Evolutionary conservation across 2,113 vertebrate species (phyloP).

Genomic region (Actenoides lindsayi): DNA sequence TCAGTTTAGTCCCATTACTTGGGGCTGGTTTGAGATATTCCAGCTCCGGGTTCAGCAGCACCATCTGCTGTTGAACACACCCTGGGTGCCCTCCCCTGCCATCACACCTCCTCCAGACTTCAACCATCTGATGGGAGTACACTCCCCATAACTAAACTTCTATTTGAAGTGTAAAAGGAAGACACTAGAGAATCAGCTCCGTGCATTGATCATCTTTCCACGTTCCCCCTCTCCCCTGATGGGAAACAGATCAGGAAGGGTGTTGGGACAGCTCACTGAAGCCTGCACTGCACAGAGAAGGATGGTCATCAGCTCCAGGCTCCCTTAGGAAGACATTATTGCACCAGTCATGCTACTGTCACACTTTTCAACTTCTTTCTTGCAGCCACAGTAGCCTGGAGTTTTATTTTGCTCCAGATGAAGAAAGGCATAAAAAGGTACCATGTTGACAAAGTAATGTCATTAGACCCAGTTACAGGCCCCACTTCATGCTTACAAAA

Average conservation of each 20-base stretch:
- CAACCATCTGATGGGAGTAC: not conserved
- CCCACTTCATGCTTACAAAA: slow-evolving; percentile 17
- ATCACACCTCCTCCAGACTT: not conserved
- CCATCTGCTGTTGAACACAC: not conserved
- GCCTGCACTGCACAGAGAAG: not conserved
- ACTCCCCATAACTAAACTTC: not conserved
- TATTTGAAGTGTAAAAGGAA: not conserved
- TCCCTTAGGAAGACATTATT: not conserved
- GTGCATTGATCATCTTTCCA: not conserved
- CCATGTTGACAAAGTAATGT: not conserved
- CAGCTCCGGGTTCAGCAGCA: not conserved
- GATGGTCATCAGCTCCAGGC: not conserved
- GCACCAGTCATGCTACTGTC: not conserved
- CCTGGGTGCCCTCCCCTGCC: not conserved
- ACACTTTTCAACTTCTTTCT: not conserved
- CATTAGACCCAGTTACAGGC: not conserved
- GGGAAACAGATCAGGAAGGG: not conserved
- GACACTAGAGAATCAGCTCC: not conserved
- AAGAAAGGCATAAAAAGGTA: not conserved
- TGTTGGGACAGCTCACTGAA: not conserved
- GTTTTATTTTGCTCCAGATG: not conserved
- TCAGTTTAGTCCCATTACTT: not conserved
- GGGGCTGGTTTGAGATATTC: not conserved
- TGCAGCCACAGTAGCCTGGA: not conserved
- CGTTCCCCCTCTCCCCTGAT: not conserved